These are phyloP conservation scores for Rhodinocichla rosea DNA, from an alignment of 2,113 vertebrate genomes.

Conservation along the genomic window DNA sequence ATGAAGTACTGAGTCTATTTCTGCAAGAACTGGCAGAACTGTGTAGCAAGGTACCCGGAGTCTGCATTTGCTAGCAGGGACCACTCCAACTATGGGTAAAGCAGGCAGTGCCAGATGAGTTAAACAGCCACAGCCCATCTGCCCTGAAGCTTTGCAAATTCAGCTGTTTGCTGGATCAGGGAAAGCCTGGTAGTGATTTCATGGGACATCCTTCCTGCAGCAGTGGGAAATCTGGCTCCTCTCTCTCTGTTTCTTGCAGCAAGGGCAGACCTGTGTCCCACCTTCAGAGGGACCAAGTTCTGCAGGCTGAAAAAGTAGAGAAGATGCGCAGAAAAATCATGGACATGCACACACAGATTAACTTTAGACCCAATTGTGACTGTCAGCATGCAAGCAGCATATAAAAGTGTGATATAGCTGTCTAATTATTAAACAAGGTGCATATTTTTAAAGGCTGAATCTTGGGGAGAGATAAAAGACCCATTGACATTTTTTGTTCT, in stretches of 20 bases:
- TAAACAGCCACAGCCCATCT: neutral
- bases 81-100: neutral
- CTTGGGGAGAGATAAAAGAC: neutral
- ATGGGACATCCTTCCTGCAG: neutral
- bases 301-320: neutral
- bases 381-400: neutral
- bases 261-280: accelerated
- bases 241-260: neutral
- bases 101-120: neutral
- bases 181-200: neutral
- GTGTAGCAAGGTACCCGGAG: neutral
- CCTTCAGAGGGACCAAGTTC: neutral
- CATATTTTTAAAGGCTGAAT: neutral
- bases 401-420: neutral
- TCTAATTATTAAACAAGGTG: neutral
- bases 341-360: accelerated
- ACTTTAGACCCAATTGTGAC: neutral
- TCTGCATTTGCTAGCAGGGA: neutral
- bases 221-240: neutral
- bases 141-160: neutral
- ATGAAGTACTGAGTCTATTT: neutral
- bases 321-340: neutral
- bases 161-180: neutral
- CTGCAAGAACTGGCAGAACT: neutral
- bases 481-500: neutral